phyloP scores from a whole-genome alignment of 2,797 vertebrate genomes.

The Acrossocheilus wenchowensis region DNA sequence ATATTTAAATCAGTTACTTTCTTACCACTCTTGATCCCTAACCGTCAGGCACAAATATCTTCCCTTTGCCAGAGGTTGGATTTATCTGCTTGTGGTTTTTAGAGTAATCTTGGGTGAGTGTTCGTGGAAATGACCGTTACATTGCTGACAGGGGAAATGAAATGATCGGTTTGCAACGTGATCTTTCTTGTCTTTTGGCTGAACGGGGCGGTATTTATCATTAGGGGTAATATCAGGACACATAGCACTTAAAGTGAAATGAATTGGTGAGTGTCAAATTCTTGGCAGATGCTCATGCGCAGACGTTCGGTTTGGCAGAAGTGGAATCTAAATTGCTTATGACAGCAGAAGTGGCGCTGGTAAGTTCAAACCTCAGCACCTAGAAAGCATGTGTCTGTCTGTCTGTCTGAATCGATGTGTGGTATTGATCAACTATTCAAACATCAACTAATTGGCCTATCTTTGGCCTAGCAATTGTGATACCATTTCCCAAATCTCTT shows the following conservation, averaged over 20 bases:
- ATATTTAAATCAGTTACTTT: constrained; percentile 26
- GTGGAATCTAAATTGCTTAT: constrained; percentile 63
- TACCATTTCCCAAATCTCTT: neutral
- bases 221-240: constrained; percentile 64
- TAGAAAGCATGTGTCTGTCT: constrained; percentile 16
- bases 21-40: constrained; percentile 1
- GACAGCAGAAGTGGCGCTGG: constrained; percentile 66
- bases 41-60: constrained; percentile 50
- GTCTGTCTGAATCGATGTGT: constrained; percentile 37
- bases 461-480: neutral
- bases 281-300: constrained; percentile 60
- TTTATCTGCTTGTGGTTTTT: constrained; percentile 56
- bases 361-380: constrained; percentile 38
- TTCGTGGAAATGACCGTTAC: constrained; percentile 52
- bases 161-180: constrained; percentile 64
- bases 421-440: constrained; percentile 41
- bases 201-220: constrained; percentile 66
- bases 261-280: constrained; percentile 62
- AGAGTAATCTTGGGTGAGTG: constrained; percentile 54
- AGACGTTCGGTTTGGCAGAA: constrained; percentile 62
- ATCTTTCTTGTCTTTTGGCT: constrained; percentile 64
- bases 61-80: constrained; percentile 31
- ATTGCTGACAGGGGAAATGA: constrained; percentile 66
- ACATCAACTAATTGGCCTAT: neutral
- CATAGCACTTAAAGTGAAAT: constrained; percentile 68